phyloP scores from a whole-genome alignment of 2,888 invertebrate species.

The Cremastobaeus sp. region DNA sequence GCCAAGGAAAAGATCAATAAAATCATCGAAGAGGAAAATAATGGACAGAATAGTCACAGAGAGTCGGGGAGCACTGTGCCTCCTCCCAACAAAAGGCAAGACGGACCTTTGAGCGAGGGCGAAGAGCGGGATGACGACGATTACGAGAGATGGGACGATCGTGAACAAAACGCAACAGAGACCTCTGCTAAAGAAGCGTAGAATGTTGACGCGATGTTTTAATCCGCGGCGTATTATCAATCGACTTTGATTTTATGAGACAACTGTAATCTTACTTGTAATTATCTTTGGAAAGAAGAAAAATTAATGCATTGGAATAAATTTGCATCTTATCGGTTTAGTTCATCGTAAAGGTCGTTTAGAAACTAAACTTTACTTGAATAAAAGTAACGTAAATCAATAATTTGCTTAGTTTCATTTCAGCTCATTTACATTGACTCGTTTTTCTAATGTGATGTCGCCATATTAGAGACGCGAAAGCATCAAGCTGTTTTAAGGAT shows the following conservation, averaged over 20 bases:
- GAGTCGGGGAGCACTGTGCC: slow-evolving; percentile 38
- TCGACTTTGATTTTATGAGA: background rate
- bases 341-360: too few relatives aligned
- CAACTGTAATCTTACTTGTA: too few relatives aligned
- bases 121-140: slow-evolving; percentile 80
- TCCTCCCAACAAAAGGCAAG: slow-evolving; percentile 78
- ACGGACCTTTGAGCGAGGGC: slow-evolving; percentile 81
- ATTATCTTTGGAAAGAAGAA: too few relatives aligned
- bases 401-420: too few relatives aligned
- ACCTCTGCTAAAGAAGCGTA: slow-evolving; percentile 69
- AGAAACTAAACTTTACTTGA: too few relatives aligned
- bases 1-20: slow-evolving; percentile 82
- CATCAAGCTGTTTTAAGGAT: slow-evolving; percentile 8
- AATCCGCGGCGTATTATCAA: too few relatives aligned
- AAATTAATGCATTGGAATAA: too few relatives aligned
- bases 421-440: too few relatives aligned
- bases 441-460: background rate
- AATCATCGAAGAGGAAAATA: slow-evolving; percentile 77
- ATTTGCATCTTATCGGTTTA: too few relatives aligned
- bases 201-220: background rate
- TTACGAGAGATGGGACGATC: slow-evolving; percentile 74
- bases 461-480: slow-evolving; percentile 13
- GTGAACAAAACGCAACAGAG: slow-evolving; percentile 67
- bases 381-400: too few relatives aligned
- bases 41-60: slow-evolving; percentile 62